These are phyloP conservation scores for Panagrolaimus sp. DNA, from an alignment of 1,140 invertebrate genomes.

Conservation along the genomic window DNA sequence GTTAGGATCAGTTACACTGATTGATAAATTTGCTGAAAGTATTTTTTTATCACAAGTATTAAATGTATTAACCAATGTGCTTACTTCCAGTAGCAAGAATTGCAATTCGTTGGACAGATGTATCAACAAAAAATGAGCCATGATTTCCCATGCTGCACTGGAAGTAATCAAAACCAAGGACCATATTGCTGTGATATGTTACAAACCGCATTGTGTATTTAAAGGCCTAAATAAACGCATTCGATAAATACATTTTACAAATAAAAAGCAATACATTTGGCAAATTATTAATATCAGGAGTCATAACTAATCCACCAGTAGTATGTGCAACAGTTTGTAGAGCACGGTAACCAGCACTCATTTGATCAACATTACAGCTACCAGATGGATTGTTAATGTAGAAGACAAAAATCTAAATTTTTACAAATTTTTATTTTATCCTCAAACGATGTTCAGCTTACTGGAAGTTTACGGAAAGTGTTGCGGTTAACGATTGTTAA, in stretches of 20 bases:
- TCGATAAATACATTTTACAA: too few species aligned
- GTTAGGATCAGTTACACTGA: conserved; percentile 33
- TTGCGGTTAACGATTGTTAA: conserved; percentile 31
- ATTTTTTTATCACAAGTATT: background rate
- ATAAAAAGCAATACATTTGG: background rate
- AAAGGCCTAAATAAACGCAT: background rate
- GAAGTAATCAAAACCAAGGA: conserved; percentile 20
- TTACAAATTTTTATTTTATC: background rate
- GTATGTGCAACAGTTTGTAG: conserved; percentile 23
- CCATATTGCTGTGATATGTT: conserved; percentile 21
- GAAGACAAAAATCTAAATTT: conserved; percentile 24
- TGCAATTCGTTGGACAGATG: conserved; percentile 23
- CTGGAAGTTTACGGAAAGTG: conserved; percentile 27
- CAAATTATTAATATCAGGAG: background rate
- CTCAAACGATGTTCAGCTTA: background rate
- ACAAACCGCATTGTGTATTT: background rate
- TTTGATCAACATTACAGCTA: conserved; percentile 23
- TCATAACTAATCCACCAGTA: conserved; percentile 26
- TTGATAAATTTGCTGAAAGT: conserved; percentile 25
- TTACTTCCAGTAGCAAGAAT: conserved; percentile 34
- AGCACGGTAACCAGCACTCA: conserved; percentile 26
- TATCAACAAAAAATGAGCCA: conserved; percentile 31
- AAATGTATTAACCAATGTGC: background rate
- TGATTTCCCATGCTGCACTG: conserved; percentile 14
- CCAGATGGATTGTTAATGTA: conserved; percentile 14